These are phyloP conservation scores for Epistrophe eligans DNA, from an alignment of 2,888 invertebrate genomes.

Conservation along the genomic window DNA sequence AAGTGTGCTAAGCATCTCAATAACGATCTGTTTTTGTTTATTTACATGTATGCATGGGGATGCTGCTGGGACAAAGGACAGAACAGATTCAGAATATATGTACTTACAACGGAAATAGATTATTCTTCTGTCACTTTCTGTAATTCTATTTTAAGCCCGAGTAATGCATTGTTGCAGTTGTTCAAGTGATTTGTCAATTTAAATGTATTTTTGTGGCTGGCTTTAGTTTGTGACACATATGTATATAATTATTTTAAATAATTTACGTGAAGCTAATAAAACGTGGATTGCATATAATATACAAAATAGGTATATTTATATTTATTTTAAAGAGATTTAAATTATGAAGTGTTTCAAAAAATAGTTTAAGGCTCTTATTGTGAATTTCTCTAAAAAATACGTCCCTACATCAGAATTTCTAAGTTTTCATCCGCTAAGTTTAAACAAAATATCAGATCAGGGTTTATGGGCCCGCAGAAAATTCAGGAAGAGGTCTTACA, in stretches of 20 bases:
- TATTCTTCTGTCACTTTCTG: conserved; percentile 33
- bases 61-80: conserved; percentile 25
- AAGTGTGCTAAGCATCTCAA: neutral
- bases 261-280: neutral
- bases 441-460: no score
- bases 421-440: no score
- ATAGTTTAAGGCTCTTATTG: no score
- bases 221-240: conserved; percentile 22
- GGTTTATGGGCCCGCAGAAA: no score
- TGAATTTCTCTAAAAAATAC: no score
- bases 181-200: conserved; percentile 68
- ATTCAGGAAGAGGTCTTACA: no score
- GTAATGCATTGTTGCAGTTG: conserved; percentile 70
- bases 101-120: conserved; percentile 64
- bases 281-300: neutral
- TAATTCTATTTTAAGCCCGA: conserved; percentile 41
- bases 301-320: neutral
- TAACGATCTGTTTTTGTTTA: conserved; percentile 17
- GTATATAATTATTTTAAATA: conserved; percentile 42
- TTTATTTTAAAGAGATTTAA: no score
- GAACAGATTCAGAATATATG: conserved; percentile 6
- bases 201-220: conserved; percentile 8
- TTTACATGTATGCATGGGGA: neutral
- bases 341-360: no score
- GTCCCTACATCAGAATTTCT: no score